Evolutionary conservation across 2,797 vertebrate species (phyloP), one percentile per base, ranked within the genome.

Genomic region (Trachurus trachurus): DNA sequence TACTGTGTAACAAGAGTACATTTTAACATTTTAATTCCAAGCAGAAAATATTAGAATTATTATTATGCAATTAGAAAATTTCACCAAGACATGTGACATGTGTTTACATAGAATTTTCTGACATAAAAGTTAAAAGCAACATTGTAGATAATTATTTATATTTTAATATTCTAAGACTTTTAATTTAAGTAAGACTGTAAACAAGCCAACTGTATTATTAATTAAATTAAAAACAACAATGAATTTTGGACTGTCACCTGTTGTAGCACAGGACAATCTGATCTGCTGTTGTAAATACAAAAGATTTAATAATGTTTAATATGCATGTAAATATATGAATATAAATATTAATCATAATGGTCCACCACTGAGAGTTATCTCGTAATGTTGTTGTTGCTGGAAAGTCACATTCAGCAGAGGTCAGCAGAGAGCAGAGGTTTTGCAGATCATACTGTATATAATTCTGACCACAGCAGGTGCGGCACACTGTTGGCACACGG

Each of bases 401-500:
- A 49, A 44, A 44, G 66, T 73, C 26, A 26, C 26, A 65, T 66
- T 76, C 81, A 80, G 64, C 69, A 85, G 81, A 87, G 81, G 80
- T 88, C 82, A 81, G 67, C 69, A 80, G 65, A 81, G 81, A 87
- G 76, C 76, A 81, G 53, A 80, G 75, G 78, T 78, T 66, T 74
- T 62, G 64, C 3, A 47, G 39, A 81, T 71, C 62, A n/a, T 17
- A 31, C n/a, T n/a, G n/a, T n/a, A 26, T 60, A 59, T 56, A 66
- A 40, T 50, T 80, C 71, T 57, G 45, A 53, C 22, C 22, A 50
- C 50, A 82, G 68, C 71, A 74, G 40, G 40, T 84, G 71, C 52
- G 71, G 45, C 53, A 59, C 64, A 52, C 65, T 72, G 70, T 75
- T 90, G 86, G 80, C 85, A 82, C 74, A 61, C 29, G 13, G 64